A percentile compares a stretch with the other conserved stretches of the same genome.
phyloP scores from a whole-genome alignment of 2,113 vertebrate species.

The Pelvicachromis taeniatus region DNA sequence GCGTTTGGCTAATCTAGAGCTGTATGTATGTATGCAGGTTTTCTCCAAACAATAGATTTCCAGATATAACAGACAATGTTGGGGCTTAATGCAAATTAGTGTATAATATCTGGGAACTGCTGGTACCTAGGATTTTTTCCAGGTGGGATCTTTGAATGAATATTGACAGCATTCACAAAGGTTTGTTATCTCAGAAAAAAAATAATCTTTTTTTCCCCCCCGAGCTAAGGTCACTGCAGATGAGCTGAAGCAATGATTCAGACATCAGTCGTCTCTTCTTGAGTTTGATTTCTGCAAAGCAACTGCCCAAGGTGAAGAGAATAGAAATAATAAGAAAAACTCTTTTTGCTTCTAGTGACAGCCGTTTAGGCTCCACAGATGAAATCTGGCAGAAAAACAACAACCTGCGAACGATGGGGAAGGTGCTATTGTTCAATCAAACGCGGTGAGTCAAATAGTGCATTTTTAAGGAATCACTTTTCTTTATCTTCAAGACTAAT shows the following conservation, averaged over 20 bases:
- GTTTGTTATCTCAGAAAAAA: neutral
- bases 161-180: neutral
- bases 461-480: neutral
- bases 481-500: neutral
- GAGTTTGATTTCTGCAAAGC: neutral
- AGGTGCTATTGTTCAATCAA: neutral
- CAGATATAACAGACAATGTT: neutral
- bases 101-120: neutral
- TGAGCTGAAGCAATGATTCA: neutral
- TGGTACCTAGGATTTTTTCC: neutral
- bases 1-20: neutral
- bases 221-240: conserved; percentile 3
- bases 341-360: neutral
- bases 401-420: neutral
- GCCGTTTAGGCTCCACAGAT: neutral
- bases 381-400: neutral
- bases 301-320: neutral
- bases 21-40: neutral
- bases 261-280: neutral
- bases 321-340: neutral
- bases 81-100: neutral
- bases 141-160: neutral
- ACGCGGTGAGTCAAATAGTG: neutral
- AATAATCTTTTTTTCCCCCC: neutral
- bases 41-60: neutral